Evolutionary conservation across 1,140 invertebrate genomes (phyloP).

Genomic region (Rhizoglyphus robini): DNA sequence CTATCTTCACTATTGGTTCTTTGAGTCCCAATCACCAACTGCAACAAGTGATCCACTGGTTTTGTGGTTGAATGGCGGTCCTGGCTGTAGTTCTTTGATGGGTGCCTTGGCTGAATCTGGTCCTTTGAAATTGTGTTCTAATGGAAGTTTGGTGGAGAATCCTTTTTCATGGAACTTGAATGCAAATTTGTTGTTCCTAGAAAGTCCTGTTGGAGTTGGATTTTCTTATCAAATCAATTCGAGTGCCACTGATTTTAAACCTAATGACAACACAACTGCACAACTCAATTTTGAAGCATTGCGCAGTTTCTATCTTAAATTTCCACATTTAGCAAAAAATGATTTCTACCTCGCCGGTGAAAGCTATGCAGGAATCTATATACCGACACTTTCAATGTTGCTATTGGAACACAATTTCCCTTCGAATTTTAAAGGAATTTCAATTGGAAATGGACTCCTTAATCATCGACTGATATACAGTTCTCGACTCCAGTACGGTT

Average conservation of each 20-base stretch:
- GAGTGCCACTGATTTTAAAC: constrained; percentile 37
- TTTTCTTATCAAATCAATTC: constrained; percentile 40
- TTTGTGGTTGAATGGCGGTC: constrained; percentile 44
- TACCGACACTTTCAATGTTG: constrained; percentile 39
- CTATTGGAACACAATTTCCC: constrained; percentile 33
- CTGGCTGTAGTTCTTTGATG: constrained; percentile 41
- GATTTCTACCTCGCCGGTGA: constrained; percentile 38
- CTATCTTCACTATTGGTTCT: constrained; percentile 35
- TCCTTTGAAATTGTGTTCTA: constrained; percentile 35
- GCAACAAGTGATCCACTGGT: constrained; percentile 39
- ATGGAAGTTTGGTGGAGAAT: constrained; percentile 35
- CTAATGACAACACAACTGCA: constrained; percentile 37
- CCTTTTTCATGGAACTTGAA: too few species aligned
- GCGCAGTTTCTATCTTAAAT: constrained; percentile 39
- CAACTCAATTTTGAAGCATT: constrained; percentile 37
- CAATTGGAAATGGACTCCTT: constrained; percentile 40
- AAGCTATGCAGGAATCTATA: constrained; percentile 35
- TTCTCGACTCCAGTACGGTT: constrained; percentile 39
- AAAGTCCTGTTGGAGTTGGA: constrained; percentile 44
- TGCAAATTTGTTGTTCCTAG: constrained; percentile 57
- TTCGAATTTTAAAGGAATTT: constrained; percentile 37
- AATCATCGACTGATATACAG: constrained; percentile 35
- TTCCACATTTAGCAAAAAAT: constrained; percentile 36
- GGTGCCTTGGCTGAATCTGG: constrained; percentile 41
- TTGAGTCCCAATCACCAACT: constrained; percentile 37